A percentile compares a stretch with the other conserved stretches of the same genome.
These are phyloP conservation scores for Microcebus murinus DNA, from an alignment of 2,113 vertebrate species.

Conservation along the genomic window DNA sequence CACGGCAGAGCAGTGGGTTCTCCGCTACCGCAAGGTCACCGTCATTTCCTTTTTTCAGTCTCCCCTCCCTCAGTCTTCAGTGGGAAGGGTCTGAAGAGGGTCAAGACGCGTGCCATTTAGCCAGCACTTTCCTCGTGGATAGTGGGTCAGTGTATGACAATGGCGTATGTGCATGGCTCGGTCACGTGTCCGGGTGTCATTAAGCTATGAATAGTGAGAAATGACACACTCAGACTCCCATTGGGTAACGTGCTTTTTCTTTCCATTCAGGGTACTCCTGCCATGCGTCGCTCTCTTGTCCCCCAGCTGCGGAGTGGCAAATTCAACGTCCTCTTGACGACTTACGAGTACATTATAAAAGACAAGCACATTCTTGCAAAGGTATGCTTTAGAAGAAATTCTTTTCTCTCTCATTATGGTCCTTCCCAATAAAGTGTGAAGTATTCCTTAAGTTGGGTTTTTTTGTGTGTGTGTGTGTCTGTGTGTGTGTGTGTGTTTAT, in stretches of 20 bases:
- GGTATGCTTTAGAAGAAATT: constrained; percentile 84
- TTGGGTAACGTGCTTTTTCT: background rate
- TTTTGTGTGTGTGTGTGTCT: no score
- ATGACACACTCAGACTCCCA: background rate
- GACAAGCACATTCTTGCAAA: constrained; percentile 99
- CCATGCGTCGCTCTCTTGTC: constrained; percentile 93
- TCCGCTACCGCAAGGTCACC: background rate
- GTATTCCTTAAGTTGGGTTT: background rate
- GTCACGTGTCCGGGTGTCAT: background rate
- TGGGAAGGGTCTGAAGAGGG: background rate
- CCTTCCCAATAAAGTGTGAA: background rate
- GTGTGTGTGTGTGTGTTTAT: no score
- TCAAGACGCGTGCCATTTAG: background rate
- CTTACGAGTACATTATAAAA: constrained; percentile 99
- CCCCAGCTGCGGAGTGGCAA: constrained; percentile 97
- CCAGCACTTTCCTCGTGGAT: background rate
- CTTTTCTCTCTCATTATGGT: constrained; percentile 4
- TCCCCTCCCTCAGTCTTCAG: background rate
- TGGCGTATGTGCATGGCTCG: background rate
- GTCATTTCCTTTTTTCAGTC: constrained; percentile 46
- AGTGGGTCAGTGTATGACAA: constrained; percentile 28
- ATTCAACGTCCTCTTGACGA: constrained; percentile 98
- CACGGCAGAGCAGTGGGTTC: background rate
- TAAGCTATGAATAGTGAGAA: constrained; percentile 48
- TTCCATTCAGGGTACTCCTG: constrained; percentile 92